Conservation (phyloP, 2,797 vertebrate genomes). For the Alfaro cultratus region DNA sequence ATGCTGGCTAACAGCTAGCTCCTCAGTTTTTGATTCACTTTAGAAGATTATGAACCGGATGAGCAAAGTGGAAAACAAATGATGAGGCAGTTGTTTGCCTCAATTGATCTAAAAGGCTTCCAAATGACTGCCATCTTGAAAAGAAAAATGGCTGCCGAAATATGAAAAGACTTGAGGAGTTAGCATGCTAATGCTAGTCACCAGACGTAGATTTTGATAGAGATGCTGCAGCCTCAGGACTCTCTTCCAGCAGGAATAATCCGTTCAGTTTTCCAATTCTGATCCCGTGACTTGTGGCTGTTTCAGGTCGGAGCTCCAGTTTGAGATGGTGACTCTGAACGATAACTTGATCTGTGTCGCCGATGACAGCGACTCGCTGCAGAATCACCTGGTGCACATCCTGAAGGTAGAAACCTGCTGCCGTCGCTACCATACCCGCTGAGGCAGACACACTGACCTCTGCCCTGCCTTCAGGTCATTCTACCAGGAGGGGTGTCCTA, state of each 20-base stretch:
- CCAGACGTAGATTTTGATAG: neutral
- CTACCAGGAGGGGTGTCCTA: constrained; percentile 66
- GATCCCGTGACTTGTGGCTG: neutral
- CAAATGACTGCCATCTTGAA: no score
- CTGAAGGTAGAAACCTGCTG: constrained; percentile 70
- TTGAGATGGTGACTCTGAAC: constrained; percentile 73
- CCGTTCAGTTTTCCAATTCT: neutral
- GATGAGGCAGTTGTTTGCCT: no score
- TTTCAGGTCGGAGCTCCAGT: constrained; percentile 62
- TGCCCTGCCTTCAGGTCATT: constrained; percentile 66
- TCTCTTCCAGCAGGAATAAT: neutral
- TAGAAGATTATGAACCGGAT: no score
- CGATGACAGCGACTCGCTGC: constrained; percentile 52
- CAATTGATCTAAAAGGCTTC: no score
- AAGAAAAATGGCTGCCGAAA: no score
- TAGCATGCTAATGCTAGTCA: neutral
- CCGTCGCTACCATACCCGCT: no score
- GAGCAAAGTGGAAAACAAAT: no score
- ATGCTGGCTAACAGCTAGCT: no score
- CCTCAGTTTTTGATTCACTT: no score
- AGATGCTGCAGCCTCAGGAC: neutral
- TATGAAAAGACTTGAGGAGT: neutral
- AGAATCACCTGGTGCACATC: constrained; percentile 73
- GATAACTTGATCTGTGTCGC: constrained; percentile 70
- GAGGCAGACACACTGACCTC: neutral